phyloP scores from a whole-genome alignment of 2,113 vertebrate species.

The Laticauda colubrina region DNA sequence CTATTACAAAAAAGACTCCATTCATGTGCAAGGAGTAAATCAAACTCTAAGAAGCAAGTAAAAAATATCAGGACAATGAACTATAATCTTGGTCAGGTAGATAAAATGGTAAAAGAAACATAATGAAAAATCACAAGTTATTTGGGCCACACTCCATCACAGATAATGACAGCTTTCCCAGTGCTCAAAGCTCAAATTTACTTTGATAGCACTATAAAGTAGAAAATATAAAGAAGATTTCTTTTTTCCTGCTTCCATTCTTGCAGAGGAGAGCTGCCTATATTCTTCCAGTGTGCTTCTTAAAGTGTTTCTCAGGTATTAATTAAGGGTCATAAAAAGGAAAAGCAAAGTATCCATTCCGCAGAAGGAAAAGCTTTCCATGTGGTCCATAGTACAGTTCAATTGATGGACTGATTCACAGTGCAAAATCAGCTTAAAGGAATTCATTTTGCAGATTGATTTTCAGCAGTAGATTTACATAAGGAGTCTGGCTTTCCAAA shows the following conservation, averaged over 20 bases:
- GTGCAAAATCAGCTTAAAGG: not conserved
- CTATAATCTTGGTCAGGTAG: not conserved
- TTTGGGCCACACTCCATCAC: slow-evolving; percentile 1
- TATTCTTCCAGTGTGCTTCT: not conserved
- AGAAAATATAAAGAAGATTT: slow-evolving; percentile 6
- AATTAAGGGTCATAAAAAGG: slow-evolving; percentile 9
- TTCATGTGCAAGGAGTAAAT: slow-evolving; percentile 28
- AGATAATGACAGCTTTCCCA: slow-evolving; percentile 29
- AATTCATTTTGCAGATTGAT: not conserved
- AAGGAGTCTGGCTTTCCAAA: not conserved
- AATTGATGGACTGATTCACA: not conserved
- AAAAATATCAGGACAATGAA: not conserved
- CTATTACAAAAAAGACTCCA: not conserved
- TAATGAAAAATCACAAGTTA: slow-evolving; percentile 7
- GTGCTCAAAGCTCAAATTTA: slow-evolving; percentile 23
- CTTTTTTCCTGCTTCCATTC: not conserved
- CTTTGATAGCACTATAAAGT: slow-evolving; percentile 16
- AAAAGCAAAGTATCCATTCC: not conserved
- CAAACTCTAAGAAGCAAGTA: slow-evolving; percentile 5
- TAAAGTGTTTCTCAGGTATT: not conserved
- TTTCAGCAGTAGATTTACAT: not conserved
- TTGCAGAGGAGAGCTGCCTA: not conserved
- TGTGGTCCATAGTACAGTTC: not conserved
- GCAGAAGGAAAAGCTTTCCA: not conserved
- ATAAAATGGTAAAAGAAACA: not conserved